A percentile compares a stretch with the other conserved stretches of the same genome.
Conservation (phyloP, 92 coral and sea anemone species). For the Scolanthus callimorphus region DNA sequence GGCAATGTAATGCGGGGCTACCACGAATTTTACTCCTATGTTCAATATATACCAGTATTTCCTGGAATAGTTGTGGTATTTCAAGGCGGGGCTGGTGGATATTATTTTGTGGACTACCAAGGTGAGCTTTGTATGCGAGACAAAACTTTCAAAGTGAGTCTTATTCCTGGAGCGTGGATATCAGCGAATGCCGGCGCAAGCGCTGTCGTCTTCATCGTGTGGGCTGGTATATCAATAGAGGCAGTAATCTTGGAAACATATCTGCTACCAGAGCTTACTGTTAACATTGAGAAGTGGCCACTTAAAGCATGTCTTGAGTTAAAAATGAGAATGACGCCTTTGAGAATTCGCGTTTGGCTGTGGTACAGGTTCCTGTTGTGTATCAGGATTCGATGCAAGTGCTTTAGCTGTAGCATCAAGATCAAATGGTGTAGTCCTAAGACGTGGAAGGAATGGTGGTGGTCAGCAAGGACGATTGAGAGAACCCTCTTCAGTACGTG, state of each 20-base stretch:
- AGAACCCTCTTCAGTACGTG: constrained; percentile 74
- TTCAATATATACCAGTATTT: constrained; percentile 57
- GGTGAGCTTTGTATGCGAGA: constrained; percentile 77
- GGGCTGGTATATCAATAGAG: constrained; percentile 84
- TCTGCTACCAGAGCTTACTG: constrained; percentile 81
- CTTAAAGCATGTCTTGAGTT: constrained; percentile 86
- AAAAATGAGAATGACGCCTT: constrained; percentile 82
- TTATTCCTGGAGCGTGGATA: constrained; percentile 92
- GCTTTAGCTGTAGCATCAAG: constrained; percentile 46
- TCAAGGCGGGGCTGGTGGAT: constrained; percentile 82
- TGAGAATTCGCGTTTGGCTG: constrained; percentile 78
- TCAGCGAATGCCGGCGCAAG: constrained; percentile 87
- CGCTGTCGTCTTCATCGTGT: constrained; percentile 49
- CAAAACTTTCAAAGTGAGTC: constrained; percentile 57
- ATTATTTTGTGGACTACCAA: constrained; percentile 73
- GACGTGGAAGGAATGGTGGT: constrained; percentile 87
- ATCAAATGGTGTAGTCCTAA: constrained; percentile 73
- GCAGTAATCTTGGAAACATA: constrained; percentile 80
- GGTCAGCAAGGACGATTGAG: constrained; percentile 81
- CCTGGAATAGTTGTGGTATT: constrained; percentile 78
- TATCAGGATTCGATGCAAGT: constrained; percentile 52
- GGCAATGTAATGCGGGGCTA: constrained; percentile 42
- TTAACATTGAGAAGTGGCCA: constrained; percentile 87
- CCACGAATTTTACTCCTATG: constrained; percentile 68
- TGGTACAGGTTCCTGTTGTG: constrained; percentile 86